Percentiles rank a stretch among this genome's conserved stretches.
These are phyloP conservation scores for Leucozona laternaria DNA, from an alignment of 2,888 invertebrate genomes.

Conservation along the genomic window DNA sequence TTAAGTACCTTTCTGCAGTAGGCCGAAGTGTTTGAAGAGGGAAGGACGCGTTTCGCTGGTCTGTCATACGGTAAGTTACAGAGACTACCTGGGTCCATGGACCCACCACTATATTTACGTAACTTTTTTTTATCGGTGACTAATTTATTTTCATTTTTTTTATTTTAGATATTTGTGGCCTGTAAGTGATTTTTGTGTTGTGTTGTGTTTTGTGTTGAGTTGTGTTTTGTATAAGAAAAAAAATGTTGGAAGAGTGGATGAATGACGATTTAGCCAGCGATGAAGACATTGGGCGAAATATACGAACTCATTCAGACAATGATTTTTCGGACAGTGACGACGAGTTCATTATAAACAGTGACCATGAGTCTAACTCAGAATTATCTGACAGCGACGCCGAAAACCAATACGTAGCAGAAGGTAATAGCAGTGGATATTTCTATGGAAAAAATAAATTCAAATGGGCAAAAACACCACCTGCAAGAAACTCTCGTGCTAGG, in stretches of 20 bases:
- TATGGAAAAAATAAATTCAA: no score
- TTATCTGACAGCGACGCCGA: no score
- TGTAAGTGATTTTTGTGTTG: neutral
- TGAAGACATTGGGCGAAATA: neutral
- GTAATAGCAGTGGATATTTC: no score
- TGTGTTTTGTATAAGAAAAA: constrained; percentile 1
- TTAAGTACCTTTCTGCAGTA: constrained; percentile 5
- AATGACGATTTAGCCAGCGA: neutral
- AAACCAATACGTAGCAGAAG: no score
- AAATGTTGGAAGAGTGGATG: constrained; percentile 5
- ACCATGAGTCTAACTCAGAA: no score
- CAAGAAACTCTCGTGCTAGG: no score
- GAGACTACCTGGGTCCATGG: neutral
- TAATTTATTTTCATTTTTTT: neutral
- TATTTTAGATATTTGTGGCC: constrained; percentile 7
- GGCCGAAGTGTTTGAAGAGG: constrained; percentile 5
- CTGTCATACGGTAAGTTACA: neutral
- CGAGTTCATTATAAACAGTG: no score
- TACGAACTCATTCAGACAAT: neutral
- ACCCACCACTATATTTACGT: constrained; percentile 4
- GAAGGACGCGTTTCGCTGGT: constrained; percentile 3
- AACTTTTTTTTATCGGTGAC: neutral
- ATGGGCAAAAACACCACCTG: no score
- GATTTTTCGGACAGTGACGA: no score
- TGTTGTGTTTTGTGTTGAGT: constrained; percentile 1